phyloP scores from a whole-genome alignment of 2,113 vertebrate species.

The Carlito syrichta region DNA sequence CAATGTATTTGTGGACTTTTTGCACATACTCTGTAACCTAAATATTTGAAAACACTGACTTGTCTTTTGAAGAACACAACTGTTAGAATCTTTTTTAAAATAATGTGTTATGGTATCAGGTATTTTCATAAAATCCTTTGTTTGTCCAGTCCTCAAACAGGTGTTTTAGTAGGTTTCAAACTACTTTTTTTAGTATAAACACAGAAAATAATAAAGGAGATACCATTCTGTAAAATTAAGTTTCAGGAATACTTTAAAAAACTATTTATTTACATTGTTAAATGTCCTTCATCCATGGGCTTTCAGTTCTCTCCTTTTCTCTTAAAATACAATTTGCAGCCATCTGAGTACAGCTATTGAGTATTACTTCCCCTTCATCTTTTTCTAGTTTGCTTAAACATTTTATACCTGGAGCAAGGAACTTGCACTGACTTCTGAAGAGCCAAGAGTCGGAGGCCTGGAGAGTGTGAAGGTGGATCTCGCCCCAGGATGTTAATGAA shows the following conservation, averaged over 20 bases:
- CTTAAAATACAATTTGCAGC: background rate
- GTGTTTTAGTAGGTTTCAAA: background rate
- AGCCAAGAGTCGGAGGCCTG: no score
- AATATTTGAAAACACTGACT: background rate
- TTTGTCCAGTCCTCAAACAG: background rate
- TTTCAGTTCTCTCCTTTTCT: background rate
- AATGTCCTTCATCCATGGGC: background rate
- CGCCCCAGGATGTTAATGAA: background rate
- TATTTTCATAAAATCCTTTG: background rate
- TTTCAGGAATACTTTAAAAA: background rate
- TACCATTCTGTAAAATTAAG: background rate
- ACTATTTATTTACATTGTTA: background rate
- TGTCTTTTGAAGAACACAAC: background rate
- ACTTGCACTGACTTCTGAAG: background rate
- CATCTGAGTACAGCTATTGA: background rate
- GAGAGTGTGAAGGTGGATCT: accelerated
- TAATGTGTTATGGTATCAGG: background rate
- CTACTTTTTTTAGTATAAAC: background rate
- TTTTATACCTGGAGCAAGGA: background rate
- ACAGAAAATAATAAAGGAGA: background rate
- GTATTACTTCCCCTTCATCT: background rate
- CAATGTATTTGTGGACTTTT: background rate
- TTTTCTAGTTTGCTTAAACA: background rate
- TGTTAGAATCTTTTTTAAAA: background rate
- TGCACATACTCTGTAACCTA: background rate